Percentiles rank a stretch among this genome's conserved stretches.
These are phyloP conservation scores for Camponotus fellah DNA, from an alignment of 2,888 invertebrate genomes.

Conservation along the genomic window DNA sequence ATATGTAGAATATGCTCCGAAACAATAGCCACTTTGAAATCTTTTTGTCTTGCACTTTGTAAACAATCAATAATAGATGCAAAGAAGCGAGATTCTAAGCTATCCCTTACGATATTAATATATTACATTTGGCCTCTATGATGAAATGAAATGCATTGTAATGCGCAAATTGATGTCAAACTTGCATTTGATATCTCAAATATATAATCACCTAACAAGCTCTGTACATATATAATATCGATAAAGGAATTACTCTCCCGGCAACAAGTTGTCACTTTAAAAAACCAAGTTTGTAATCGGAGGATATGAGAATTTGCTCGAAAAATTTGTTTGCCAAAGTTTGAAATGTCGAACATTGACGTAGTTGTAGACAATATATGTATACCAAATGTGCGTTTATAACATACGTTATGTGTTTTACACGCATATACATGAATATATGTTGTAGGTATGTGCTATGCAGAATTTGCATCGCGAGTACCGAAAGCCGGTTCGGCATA, in stretches of 20 bases:
- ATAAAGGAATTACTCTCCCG: background rate
- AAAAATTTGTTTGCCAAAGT: background rate
- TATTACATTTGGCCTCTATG: too few species aligned
- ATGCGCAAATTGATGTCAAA: background rate
- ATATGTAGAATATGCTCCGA: too few species aligned
- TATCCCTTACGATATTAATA: background rate
- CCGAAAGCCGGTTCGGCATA: slow-evolving; percentile 95
- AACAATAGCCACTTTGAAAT: too few species aligned
- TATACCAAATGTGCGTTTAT: background rate
- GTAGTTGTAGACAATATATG: background rate
- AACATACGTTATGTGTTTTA: background rate
- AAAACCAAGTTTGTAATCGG: background rate
- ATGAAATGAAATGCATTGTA: background rate
- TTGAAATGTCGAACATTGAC: background rate
- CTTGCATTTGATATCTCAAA: background rate
- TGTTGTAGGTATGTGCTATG: slow-evolving; percentile 91
- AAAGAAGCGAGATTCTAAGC: background rate
- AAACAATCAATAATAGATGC: background rate
- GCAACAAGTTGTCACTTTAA: background rate
- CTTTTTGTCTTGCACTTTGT: background rate
- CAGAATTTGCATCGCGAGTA: slow-evolving; percentile 93
- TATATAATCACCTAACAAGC: background rate
- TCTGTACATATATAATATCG: background rate
- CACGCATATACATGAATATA: background rate
- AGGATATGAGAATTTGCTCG: background rate